These are phyloP conservation scores for Aphelenchoides fujianensis DNA, from an alignment of 1,140 invertebrate species.

Conservation along the genomic window DNA sequence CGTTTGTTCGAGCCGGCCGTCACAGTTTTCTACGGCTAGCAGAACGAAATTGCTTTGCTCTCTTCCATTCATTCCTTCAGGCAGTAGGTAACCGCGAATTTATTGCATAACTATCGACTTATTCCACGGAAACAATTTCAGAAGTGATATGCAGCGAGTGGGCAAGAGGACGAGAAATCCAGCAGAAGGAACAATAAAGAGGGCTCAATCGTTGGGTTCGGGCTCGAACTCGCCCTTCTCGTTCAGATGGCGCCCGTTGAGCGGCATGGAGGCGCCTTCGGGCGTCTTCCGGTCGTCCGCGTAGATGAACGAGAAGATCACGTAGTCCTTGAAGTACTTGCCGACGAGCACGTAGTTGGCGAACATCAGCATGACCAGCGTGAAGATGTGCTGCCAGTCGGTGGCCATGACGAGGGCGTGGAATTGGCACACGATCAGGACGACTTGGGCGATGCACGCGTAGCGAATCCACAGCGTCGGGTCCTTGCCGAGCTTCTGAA, in stretches of 20 bases:
- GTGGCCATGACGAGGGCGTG: slow-evolving; percentile 73
- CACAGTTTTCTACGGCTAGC: no score
- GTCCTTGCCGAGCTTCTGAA: slow-evolving; percentile 79
- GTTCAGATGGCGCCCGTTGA: slow-evolving; percentile 3
- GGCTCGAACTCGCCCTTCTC: not conserved
- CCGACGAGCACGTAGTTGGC: slow-evolving; percentile 87
- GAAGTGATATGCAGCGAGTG: no score
- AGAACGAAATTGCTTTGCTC: no score
- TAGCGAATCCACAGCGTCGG: slow-evolving; percentile 76
- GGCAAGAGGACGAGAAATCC: no score
- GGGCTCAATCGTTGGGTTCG: not conserved
- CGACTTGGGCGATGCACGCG: slow-evolving; percentile 67
- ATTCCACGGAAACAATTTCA: no score
- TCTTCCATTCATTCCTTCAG: no score
- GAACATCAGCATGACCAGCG: slow-evolving; percentile 77
- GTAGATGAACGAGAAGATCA: slow-evolving; percentile 10
- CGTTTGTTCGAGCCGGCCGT: no score
- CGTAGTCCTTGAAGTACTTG: slow-evolving; percentile 72
- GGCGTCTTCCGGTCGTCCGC: not conserved
- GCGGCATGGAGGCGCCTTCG: not conserved
- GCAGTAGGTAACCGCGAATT: no score
- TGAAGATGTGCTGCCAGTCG: slow-evolving; percentile 86
- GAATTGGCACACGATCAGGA: slow-evolving; percentile 73
- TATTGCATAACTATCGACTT: no score
- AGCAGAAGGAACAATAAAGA: no score